These are phyloP conservation scores for Dolichallabes microphthalmus DNA, from an alignment of 2,113 vertebrate species.

Conservation along the genomic window DNA sequence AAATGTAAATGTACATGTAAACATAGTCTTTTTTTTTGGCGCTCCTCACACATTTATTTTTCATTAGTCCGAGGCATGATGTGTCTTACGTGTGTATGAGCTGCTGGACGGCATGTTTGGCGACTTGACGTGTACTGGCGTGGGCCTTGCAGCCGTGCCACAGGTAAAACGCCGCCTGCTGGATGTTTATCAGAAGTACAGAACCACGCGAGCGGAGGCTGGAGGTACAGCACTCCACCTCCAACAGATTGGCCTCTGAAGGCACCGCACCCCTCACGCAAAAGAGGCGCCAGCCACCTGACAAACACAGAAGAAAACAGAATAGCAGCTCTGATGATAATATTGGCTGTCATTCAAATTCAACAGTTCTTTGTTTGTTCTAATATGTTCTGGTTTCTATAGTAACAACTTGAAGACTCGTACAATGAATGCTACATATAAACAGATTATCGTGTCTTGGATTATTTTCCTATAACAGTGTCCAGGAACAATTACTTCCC, in stretches of 20 bases:
- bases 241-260: conserved; percentile 69
- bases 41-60: not conserved
- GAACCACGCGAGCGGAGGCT: conserved; percentile 73
- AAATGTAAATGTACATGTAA: no score
- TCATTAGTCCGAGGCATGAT: not conserved
- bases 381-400: not conserved
- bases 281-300: conserved; percentile 69
- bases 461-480: no score
- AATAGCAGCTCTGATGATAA: not conserved
- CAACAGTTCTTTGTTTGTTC: not conserved
- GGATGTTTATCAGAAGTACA: conserved; percentile 67
- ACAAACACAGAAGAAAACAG: not conserved
- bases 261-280: conserved; percentile 70
- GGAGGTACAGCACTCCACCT: conserved; percentile 67
- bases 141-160: conserved; percentile 76
- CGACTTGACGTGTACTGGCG: conserved; percentile 63
- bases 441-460: no score
- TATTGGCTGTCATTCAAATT: not conserved
- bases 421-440: no score
- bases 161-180: conserved; percentile 69
- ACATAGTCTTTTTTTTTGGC: not conserved
- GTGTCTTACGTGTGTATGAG: conserved; percentile 68
- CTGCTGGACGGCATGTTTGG: conserved; percentile 63
- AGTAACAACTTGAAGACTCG: not conserved
- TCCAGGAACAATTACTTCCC: no score